phyloP scores from a whole-genome alignment of 2,113 vertebrate genomes.

The Rhombomys opimus region DNA sequence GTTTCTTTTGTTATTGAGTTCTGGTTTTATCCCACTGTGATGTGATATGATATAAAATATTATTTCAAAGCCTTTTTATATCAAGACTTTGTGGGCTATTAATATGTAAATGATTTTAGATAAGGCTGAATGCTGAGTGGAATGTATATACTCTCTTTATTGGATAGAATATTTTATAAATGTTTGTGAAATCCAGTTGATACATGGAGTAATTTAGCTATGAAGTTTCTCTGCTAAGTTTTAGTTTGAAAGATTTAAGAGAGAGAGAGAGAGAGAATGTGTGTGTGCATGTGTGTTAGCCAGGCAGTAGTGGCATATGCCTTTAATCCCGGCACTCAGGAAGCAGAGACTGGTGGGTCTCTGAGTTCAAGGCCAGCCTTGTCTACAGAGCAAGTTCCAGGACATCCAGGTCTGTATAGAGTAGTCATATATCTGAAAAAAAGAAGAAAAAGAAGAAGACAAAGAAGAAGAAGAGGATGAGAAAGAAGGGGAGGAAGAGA shows the following conservation, averaged over 20 bases:
- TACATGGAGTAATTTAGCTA: neutral
- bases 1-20: neutral
- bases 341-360: too few relatives aligned
- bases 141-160: too few relatives aligned
- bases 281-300: too few relatives aligned
- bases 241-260: neutral
- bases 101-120: neutral
- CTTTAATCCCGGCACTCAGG: too few relatives aligned
- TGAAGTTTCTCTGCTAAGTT: neutral
- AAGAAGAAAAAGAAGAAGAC: neutral
- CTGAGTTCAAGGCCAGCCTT: too few relatives aligned
- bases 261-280: neutral
- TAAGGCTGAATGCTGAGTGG: neutral
- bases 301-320: too few relatives aligned
- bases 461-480: too few relatives aligned
- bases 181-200: neutral
- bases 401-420: neutral
- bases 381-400: neutral
- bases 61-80: neutral
- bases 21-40: neutral
- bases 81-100: neutral
- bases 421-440: neutral
- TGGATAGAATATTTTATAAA: neutral
- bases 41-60: neutral
- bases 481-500: accelerated